Evolutionary conservation across 2,888 invertebrate genomes (phyloP).

Genomic region (Nemotelus nigrinus): DNA sequence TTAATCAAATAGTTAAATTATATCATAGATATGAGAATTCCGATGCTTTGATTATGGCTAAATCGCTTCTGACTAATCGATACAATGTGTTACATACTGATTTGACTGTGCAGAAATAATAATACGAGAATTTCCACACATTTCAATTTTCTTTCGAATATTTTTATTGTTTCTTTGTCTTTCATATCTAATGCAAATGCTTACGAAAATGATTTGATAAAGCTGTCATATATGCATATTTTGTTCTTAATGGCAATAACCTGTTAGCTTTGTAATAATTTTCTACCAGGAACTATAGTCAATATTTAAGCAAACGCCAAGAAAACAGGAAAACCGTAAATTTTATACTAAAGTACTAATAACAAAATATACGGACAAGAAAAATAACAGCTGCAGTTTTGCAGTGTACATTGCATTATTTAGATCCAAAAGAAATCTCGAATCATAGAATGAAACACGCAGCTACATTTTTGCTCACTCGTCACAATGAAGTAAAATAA

Average conservation of each 20-base stretch:
- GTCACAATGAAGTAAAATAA: neutral
- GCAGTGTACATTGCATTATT: no score
- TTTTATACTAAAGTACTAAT: no score
- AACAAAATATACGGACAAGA: no score
- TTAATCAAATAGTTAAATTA: neutral
- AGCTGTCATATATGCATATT: conserved; percentile 34
- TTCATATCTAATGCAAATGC: conserved; percentile 17
- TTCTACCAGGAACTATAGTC: no score
- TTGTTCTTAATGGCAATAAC: neutral
- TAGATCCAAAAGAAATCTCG: no score
- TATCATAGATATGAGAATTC: neutral
- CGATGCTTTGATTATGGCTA: conserved; percentile 32
- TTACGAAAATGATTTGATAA: conserved; percentile 1
- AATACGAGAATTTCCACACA: conserved; percentile 27
- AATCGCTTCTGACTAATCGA: neutral
- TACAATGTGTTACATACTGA: conserved; percentile 30
- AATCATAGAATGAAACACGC: neutral
- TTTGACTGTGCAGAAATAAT: conserved; percentile 29
- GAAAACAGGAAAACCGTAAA: no score
- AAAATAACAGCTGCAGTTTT: no score
- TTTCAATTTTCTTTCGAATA: neutral
- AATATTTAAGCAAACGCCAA: no score
- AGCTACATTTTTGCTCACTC: neutral
- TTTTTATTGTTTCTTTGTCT: neutral
- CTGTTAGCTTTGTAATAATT: no score